Conservation (phyloP, 2,113 vertebrate genomes). For the Chlorodrepanis virens region DNA sequence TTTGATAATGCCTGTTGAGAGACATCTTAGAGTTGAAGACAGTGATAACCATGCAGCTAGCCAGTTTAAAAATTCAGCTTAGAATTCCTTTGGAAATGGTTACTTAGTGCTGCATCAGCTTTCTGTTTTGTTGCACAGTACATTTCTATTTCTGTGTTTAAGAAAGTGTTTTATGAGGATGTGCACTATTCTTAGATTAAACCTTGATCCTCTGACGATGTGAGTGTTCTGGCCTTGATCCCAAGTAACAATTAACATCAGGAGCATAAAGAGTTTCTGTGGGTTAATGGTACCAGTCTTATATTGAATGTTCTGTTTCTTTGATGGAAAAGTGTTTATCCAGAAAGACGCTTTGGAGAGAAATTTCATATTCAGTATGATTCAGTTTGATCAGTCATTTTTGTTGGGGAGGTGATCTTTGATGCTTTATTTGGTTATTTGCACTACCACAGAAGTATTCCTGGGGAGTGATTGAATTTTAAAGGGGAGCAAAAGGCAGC, state of each 20-base stretch:
- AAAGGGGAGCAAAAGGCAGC: constrained; percentile 21
- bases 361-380: background rate
- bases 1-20: background rate
- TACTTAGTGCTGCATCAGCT: background rate
- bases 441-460: background rate
- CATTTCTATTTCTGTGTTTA: background rate
- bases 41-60: background rate
- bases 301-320: background rate
- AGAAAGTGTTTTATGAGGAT: background rate
- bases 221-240: background rate
- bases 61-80: background rate
- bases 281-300: background rate
- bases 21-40: background rate
- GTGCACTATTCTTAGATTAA: background rate
- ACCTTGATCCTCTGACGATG: background rate
- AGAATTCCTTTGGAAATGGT: background rate
- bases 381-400: background rate
- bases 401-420: background rate
- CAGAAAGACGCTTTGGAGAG: background rate
- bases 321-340: background rate
- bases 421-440: constrained; percentile 6
- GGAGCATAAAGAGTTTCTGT: background rate
- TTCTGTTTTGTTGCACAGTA: background rate
- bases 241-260: background rate
- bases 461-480: background rate